phyloP scores from a whole-genome alignment of 2,797 vertebrate species.

The Tokudaia tokunoshimensis region DNA sequence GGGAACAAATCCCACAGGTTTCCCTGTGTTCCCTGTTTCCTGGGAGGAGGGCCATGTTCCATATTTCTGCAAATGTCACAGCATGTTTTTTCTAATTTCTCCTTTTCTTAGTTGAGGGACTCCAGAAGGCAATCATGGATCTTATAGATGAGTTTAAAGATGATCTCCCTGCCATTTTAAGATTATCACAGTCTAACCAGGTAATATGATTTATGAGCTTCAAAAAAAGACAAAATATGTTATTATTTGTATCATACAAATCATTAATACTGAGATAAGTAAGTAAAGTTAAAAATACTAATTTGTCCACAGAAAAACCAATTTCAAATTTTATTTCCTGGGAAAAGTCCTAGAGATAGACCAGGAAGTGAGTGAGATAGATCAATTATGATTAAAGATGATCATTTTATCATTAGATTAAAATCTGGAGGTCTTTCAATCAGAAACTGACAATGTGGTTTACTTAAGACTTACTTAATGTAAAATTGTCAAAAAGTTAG shows the following conservation, averaged over 20 bases:
- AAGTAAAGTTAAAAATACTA: constrained; percentile 15
- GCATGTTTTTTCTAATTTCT: constrained; percentile 21
- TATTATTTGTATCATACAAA: constrained; percentile 36
- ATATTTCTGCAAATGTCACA: constrained; percentile 8
- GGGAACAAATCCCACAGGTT: not conserved
- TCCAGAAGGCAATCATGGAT: constrained; percentile 83
- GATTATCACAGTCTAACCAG: constrained; percentile 80
- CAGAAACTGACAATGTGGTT: constrained; percentile 4
- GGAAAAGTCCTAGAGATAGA: not conserved
- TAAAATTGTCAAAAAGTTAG: constrained; percentile 49
- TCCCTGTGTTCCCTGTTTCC: not conserved
- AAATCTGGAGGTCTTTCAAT: constrained; percentile 52
- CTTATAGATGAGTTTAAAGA: constrained; percentile 84
- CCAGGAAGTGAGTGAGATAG: not conserved
- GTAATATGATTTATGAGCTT: constrained; percentile 68
- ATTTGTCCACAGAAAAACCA: constrained; percentile 44
- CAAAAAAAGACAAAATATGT: constrained; percentile 9
- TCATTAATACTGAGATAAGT: constrained; percentile 56
- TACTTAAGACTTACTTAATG: constrained; percentile 55
- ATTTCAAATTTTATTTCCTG: constrained; percentile 27
- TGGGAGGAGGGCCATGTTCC: not conserved
- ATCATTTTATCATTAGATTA: not conserved
- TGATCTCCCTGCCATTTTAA: constrained; percentile 79
- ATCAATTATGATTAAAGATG: constrained; percentile 38
- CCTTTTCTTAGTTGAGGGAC: constrained; percentile 75